phyloP scores from a whole-genome alignment of 1,140 invertebrate genomes.

The Orussus abietinus region DNA sequence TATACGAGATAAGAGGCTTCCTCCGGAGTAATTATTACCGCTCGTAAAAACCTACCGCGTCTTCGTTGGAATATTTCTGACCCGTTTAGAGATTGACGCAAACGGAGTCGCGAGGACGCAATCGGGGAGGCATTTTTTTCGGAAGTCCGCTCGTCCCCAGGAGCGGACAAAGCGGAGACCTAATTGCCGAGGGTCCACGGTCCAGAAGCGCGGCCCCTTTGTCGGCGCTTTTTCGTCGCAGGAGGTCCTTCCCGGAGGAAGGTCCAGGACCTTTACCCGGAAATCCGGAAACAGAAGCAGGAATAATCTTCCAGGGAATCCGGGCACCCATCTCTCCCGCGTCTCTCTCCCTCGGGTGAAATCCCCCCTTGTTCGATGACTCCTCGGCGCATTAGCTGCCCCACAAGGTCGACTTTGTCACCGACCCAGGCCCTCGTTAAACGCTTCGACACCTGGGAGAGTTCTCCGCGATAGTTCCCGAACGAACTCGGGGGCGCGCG shows the following conservation, averaged over 20 bases:
- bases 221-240: slow-evolving; percentile 34
- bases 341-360: too few species aligned
- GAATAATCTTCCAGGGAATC: slow-evolving; percentile 31
- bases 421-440: slow-evolving; percentile 27
- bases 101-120: too few species aligned
- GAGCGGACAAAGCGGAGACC: slow-evolving; percentile 31
- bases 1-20: too few species aligned
- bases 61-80: too few species aligned
- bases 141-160: slow-evolving; percentile 1
- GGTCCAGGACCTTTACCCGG: slow-evolving; percentile 32
- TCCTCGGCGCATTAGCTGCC: slow-evolving; percentile 42
- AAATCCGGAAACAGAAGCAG: slow-evolving; percentile 36
- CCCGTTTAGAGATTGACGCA: too few species aligned
- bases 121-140: too few species aligned
- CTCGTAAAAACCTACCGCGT: too few species aligned
- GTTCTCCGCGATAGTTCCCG: slow-evolving; percentile 12
- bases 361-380: too few species aligned
- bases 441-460: slow-evolving; percentile 28
- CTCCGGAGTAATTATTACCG: too few species aligned
- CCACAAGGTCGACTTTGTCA: slow-evolving; percentile 34
- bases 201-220: slow-evolving; percentile 41
- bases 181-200: slow-evolving; percentile 45
- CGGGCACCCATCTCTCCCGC: too few species aligned
- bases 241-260: slow-evolving; percentile 29
- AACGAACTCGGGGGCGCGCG: background rate